A percentile compares a stretch with the other conserved stretches of the same genome.
phyloP scores from a whole-genome alignment of 2,888 invertebrate genomes.

The Sinohyriopsis cumingii region DNA sequence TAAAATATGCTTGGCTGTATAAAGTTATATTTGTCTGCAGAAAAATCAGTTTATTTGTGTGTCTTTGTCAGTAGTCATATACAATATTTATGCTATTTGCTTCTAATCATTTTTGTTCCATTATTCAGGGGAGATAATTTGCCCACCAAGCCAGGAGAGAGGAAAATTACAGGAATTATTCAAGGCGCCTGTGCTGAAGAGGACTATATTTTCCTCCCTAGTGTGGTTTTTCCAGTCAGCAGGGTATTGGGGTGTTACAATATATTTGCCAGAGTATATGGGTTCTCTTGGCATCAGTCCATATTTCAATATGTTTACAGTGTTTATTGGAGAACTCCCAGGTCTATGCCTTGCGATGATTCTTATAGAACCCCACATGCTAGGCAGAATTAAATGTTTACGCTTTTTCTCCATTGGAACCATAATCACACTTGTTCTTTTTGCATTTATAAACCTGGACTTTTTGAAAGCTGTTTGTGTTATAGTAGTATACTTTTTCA shows the following conservation, averaged over 20 bases:
- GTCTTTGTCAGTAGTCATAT: no score
- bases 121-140: conserved; percentile 49
- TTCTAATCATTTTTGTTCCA: no score
- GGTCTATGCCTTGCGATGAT: conserved; percentile 59
- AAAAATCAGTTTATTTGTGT: no score
- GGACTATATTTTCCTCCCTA: conserved; percentile 43
- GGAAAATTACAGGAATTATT: conserved; percentile 53
- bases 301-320: conserved; percentile 59
- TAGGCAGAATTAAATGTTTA: conserved; percentile 60
- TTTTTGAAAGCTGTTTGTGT: conserved; percentile 54
- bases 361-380: conserved; percentile 53
- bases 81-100: no score
- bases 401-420: conserved; percentile 54
- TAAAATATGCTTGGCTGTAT: no score
- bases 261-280: conserved; percentile 62
- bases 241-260: conserved; percentile 63
- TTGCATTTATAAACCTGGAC: conserved; percentile 51
- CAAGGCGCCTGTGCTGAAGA: conserved; percentile 31
- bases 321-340: conserved; percentile 61
- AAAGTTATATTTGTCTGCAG: no score
- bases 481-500: conserved; percentile 59
- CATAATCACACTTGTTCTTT: conserved; percentile 42
- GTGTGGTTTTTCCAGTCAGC: conserved; percentile 61
- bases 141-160: conserved; percentile 37
- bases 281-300: conserved; percentile 49